Base-by-base conservation (phyloP, 1,140 invertebrate genomes). In the Cepaea nemoralis region DNA sequence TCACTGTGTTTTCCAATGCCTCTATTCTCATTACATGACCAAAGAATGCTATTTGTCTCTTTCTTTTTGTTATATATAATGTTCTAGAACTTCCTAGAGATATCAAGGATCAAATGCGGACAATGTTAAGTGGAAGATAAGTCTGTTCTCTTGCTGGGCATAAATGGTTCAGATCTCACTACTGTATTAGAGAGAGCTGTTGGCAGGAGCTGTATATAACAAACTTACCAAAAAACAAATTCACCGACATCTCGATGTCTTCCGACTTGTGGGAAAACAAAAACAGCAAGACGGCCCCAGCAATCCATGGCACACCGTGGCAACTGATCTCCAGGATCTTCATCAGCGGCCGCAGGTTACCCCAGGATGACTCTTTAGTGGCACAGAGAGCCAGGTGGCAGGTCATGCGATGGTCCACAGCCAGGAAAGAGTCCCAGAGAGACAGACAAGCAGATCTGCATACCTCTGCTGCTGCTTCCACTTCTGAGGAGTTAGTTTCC, bases 261-360 rank as follows among this genome's bases (percentile, higher is more conserved):
- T 92, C 91, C 83, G 92, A 92, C 85, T 92, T 94, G 83, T 94
- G 94, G 24, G 94, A 91, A 75, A 96, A 89, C 94, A 95, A 96
- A 77, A 96, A 94, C 67, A 95, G 94, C 1, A 94, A 93, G 8
- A 96, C 90, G 93, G 94, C 95, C 8, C 93, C 92, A 10, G 93
- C 91, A 31, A 98, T 89, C 97, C 97, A 98, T 10, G 94, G 93
- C 80, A 97, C 93, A n/a, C 96, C 96, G 93, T 98, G 95, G 87
- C 96, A 97, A 5, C 96, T 96, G 87, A 95, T 93, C 95, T 97
- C 90, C n/a, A 92, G 76, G 12, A 87, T 50, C 81, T 91, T 92
- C 89, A 92, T 90, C 67, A 92, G 89, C 84, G 91, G 88, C 73
- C 90, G 83, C 39, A 90, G 59, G 48, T 80, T 67, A 5, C 86